Conservation (phyloP, 2,113 vertebrate species). For the Pomatorhinus ruficollis region DNA sequence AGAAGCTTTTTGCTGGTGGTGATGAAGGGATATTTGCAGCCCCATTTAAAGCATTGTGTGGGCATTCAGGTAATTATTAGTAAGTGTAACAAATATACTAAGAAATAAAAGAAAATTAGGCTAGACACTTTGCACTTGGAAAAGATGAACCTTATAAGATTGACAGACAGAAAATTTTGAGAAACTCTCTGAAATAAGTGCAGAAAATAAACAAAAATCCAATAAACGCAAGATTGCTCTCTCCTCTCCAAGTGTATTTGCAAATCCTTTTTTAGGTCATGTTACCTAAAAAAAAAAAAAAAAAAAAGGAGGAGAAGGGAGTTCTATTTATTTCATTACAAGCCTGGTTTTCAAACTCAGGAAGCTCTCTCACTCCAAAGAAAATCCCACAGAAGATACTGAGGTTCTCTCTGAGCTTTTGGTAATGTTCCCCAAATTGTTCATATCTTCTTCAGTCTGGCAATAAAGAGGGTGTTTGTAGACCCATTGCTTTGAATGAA, state of each 20-base stretch:
- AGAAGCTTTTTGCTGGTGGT: not conserved
- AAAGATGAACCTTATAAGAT: not conserved
- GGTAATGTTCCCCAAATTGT: not conserved
- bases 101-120: not conserved
- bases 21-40: not conserved
- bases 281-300: slow-evolving; percentile 2
- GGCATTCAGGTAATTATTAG: not conserved
- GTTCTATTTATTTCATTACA: not conserved
- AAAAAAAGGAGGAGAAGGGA: not conserved
- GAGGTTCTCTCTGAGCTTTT: not conserved
- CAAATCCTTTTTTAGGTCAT: slow-evolving; percentile 22
- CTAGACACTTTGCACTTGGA: not conserved
- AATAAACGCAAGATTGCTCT: not conserved
- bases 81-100: not conserved
- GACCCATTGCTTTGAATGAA: not conserved
- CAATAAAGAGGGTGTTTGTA: not conserved
- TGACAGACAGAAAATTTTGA: not conserved
- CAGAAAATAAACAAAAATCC: not conserved
- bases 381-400: not conserved
- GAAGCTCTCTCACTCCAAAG: not conserved
- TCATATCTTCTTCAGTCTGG: not conserved
- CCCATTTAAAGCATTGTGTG: not conserved
- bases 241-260: not conserved
- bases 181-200: not conserved
- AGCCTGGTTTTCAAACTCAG: not conserved